Percentiles rank a stretch among this genome's conserved stretches.
These are phyloP conservation scores for Sympetrum striolatum DNA, from an alignment of 2,888 invertebrate species.

Conservation along the genomic window DNA sequence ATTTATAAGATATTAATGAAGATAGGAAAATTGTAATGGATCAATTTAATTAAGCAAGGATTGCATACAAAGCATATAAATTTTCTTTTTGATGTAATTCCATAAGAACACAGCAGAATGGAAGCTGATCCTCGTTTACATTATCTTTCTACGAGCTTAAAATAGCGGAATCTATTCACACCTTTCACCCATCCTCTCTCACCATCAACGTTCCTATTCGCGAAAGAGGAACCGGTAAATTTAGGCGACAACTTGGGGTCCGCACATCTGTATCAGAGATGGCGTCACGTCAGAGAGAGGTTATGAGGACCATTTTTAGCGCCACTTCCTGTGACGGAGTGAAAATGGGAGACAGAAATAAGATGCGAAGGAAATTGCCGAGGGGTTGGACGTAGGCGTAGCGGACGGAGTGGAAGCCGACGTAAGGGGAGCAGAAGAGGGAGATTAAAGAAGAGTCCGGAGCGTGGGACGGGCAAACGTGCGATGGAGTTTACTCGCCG, in stretches of 20 bases:
- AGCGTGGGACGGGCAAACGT: neutral
- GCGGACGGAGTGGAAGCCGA: neutral
- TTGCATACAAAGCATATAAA: too few species aligned
- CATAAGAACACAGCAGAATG: too few species aligned
- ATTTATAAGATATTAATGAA: too few species aligned
- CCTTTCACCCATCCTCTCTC: neutral
- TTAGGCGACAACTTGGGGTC: neutral
- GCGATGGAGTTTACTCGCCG: neutral
- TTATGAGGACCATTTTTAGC: neutral
- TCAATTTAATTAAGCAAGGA: too few species aligned
- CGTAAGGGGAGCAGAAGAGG: neutral
- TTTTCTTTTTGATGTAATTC: too few species aligned
- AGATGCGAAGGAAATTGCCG: neutral
- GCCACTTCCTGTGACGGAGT: neutral
- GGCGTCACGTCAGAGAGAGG: too few species aligned
- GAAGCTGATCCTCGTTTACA: too few species aligned
- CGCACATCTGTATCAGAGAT: too few species aligned
- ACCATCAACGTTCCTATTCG: neutral
- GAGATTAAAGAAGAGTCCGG: neutral
- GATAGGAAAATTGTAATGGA: too few species aligned
- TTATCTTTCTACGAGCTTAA: neutral
- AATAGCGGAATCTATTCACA: neutral
- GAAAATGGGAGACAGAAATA: constrained; percentile 1
- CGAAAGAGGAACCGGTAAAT: neutral
- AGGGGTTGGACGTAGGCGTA: neutral